Evolutionary conservation across 1,140 invertebrate species (phyloP).

Genomic region (Scylla paramamosain): DNA sequence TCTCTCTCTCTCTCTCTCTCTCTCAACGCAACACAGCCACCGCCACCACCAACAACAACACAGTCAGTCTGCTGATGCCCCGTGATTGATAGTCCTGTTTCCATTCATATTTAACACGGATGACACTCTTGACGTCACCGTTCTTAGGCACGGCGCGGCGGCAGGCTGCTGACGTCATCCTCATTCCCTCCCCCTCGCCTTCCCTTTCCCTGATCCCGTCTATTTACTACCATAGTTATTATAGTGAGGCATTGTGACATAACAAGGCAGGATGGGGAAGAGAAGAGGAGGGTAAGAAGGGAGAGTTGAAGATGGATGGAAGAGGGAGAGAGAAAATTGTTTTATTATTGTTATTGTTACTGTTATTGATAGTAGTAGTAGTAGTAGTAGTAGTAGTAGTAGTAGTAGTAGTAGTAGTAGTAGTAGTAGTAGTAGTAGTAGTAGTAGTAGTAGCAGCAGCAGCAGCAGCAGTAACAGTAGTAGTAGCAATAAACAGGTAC

Average conservation of each 20-base stretch:
- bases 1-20: too few species aligned
- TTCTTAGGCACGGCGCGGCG: background rate
- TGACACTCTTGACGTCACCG: background rate
- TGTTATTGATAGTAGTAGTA: background rate
- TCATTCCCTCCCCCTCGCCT: background rate
- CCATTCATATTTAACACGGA: background rate
- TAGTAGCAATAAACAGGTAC: background rate
- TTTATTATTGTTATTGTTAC: too few species aligned
- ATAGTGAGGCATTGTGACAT: too few species aligned
- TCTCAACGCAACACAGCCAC: background rate
- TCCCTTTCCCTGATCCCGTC: background rate
- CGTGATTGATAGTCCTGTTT: background rate
- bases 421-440: background rate
- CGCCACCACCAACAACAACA: background rate
- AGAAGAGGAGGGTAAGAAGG: too few species aligned
- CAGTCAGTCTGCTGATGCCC: background rate
- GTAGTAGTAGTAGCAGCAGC: background rate
- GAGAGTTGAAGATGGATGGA: too few species aligned
- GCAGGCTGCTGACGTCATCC: background rate
- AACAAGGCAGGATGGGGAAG: too few species aligned
- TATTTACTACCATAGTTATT: too few species aligned
- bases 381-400: conserved; percentile 35
- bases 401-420: background rate
- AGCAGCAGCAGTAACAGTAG: background rate
- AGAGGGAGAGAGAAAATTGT: too few species aligned